phyloP scores from a whole-genome alignment of 2,113 vertebrate genomes.

The Eulemur rufifrons region DNA sequence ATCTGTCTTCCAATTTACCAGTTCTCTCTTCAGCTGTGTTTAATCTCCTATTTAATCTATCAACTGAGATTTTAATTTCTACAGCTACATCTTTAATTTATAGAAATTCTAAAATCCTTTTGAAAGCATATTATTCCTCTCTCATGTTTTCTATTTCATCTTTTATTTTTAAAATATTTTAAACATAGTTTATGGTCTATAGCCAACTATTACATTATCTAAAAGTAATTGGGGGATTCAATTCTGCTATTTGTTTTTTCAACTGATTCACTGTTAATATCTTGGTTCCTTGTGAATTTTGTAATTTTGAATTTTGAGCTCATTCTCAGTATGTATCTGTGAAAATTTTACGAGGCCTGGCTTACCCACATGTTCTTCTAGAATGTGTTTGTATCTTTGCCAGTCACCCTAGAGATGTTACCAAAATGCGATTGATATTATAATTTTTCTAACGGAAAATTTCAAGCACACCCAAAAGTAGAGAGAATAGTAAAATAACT shows the following conservation, averaged over 20 bases:
- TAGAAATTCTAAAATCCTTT: not conserved
- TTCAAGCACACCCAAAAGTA: not conserved
- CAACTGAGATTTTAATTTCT: not conserved
- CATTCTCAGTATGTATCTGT: not conserved
- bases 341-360: not conserved
- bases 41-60: not conserved
- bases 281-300: not conserved
- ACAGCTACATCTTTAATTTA: not conserved
- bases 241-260: not conserved
- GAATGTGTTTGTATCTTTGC: not conserved
- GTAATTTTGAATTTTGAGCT: not conserved
- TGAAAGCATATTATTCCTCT: not conserved
- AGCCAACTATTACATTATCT: not conserved
- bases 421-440: not conserved
- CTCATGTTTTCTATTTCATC: not conserved
- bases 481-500: not conserved
- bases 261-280: not conserved
- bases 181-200: not conserved
- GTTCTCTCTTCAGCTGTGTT: not conserved
- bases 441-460: not conserved
- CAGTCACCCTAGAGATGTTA: not conserved
- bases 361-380: not conserved
- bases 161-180: not conserved
- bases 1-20: not conserved
- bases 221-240: not conserved